Evolutionary conservation across 2,113 vertebrate species (phyloP).

Genomic region (Chaetorhynchus papuensis): DNA sequence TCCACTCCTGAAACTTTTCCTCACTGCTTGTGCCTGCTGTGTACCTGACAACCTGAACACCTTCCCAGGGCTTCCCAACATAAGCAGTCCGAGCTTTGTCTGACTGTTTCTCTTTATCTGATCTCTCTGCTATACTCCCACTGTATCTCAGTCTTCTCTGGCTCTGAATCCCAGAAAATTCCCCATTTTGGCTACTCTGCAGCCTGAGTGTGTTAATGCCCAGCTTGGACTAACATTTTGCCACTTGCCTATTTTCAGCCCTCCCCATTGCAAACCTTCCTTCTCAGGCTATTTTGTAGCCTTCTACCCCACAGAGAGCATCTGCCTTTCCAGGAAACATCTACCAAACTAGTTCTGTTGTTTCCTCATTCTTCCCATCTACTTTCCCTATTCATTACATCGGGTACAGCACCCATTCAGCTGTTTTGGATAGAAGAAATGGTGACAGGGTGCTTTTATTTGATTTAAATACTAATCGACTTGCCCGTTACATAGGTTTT

Average conservation of each 20-base stretch:
- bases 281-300: not conserved
- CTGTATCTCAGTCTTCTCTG: not conserved
- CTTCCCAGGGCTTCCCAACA: not conserved
- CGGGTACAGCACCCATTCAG: not conserved
- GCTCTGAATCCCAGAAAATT: not conserved
- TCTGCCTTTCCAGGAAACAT: not conserved
- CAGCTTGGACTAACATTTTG: not conserved
- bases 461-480: not conserved
- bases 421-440: not conserved
- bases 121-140: not conserved
- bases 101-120: not conserved
- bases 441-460: not conserved
- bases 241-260: not conserved
- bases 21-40: not conserved
- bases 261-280: not conserved
- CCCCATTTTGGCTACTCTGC: not conserved
- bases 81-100: not conserved
- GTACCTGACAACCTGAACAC: not conserved
- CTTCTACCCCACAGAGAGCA: not conserved
- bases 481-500: not conserved
- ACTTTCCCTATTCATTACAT: not conserved
- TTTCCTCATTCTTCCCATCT: not conserved
- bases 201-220: not conserved
- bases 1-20: not conserved
- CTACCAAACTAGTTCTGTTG: not conserved